Evolutionary conservation across 2,797 vertebrate species (phyloP).

Genomic region (Takifugu ocellatus): DNA sequence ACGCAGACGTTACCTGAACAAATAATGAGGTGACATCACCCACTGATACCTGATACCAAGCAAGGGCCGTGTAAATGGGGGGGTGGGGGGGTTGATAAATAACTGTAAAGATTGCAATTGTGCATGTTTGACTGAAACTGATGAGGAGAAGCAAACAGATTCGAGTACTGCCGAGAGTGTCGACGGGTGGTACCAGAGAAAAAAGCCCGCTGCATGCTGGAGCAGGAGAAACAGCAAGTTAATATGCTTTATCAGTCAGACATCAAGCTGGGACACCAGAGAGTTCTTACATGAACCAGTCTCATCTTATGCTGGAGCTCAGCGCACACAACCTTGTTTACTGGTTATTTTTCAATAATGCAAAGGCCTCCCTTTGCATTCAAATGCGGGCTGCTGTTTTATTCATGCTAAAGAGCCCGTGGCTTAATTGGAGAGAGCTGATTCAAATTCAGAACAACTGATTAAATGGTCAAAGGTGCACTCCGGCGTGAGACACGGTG

Average conservation of each 20-base stretch:
- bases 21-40: constrained; percentile 71
- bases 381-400: constrained; percentile 50
- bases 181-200: not conserved
- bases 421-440: constrained; percentile 49
- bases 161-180: constrained; percentile 11
- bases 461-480: constrained; percentile 12
- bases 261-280: constrained; percentile 25
- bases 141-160: not conserved
- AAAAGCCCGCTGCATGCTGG: constrained; percentile 1
- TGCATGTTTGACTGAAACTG: constrained; percentile 43
- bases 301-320: constrained; percentile 30
- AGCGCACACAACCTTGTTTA: not conserved
- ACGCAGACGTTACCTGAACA: constrained; percentile 59
- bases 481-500: constrained; percentile 35
- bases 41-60: constrained; percentile 67
- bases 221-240: constrained; percentile 26
- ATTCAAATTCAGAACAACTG: constrained; percentile 67
- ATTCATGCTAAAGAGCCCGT: constrained; percentile 12
- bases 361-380: constrained; percentile 51
- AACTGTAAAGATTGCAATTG: constrained; percentile 15
- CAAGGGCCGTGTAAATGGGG: constrained; percentile 52
- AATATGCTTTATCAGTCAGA: constrained; percentile 25
- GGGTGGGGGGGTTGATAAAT: constrained; percentile 27
- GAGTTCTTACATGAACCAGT: constrained; percentile 40
- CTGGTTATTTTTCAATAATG: constrained; percentile 63